Percentiles rank a stretch among this genome's conserved stretches.
phyloP scores from a whole-genome alignment of 2,113 vertebrate genomes.

The Cygnus atratus region DNA sequence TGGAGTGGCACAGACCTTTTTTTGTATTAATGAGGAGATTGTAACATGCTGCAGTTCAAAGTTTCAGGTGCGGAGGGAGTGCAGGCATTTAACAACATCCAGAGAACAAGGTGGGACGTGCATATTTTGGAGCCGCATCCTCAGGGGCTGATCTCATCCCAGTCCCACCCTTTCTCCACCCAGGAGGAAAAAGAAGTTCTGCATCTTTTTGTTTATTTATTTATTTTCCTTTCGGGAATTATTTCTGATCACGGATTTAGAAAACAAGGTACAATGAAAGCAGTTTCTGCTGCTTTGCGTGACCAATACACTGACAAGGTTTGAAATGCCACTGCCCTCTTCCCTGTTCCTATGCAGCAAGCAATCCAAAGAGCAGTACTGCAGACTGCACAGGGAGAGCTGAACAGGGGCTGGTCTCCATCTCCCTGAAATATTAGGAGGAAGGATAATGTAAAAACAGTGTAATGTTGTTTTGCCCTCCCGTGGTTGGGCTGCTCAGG shows the following conservation, averaged over 20 bases:
- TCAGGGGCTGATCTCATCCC: background rate
- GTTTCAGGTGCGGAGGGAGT: background rate
- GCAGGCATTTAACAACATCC: background rate
- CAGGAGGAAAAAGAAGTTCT: background rate
- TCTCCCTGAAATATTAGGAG: background rate
- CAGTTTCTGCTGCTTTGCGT: background rate
- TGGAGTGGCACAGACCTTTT: background rate
- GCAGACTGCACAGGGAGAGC: accelerated
- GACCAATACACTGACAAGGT: background rate
- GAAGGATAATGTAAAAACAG: background rate
- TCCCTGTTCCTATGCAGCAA: background rate
- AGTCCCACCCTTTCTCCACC: background rate
- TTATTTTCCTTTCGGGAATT: background rate
- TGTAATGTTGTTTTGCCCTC: background rate
- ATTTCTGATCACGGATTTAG: background rate
- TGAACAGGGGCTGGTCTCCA: accelerated
- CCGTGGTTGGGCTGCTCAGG: background rate
- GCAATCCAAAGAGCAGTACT: background rate
- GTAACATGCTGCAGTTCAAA: background rate
- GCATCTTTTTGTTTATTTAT: background rate
- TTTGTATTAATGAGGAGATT: background rate
- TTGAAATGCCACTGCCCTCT: background rate
- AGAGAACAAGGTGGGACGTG: background rate
- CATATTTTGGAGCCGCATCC: background rate
- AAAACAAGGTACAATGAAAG: background rate